Percentiles rank a stretch among this genome's conserved stretches.
Conservation (phyloP, 2,888 invertebrate genomes). For the Selenia dentaria region DNA sequence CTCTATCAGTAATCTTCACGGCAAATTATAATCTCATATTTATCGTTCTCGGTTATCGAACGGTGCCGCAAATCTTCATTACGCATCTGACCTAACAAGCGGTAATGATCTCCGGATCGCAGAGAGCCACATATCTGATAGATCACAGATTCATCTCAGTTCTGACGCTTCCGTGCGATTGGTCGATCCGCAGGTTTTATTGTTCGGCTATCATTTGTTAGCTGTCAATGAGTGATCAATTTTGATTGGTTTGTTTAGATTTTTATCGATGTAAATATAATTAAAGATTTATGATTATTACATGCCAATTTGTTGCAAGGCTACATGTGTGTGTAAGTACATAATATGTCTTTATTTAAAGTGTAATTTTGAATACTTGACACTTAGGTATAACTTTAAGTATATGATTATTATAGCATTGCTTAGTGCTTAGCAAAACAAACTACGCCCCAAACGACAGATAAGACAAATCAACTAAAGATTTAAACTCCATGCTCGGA, state of each 20-base stretch:
- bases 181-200: neutral
- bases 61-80: constrained; percentile 34
- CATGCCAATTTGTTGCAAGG: no score
- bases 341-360: no score
- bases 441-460: no score
- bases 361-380: no score
- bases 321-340: no score
- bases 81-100: constrained; percentile 37
- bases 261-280: neutral
- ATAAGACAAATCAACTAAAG: no score
- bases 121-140: neutral
- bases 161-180: constrained; percentile 26
- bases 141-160: constrained; percentile 27
- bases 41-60: constrained; percentile 25
- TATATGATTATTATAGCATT: no score
- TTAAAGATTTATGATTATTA: no score
- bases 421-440: no score
- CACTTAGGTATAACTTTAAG: no score
- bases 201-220: constrained; percentile 6
- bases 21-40: constrained; percentile 21
- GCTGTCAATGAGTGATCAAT: constrained; percentile 19
- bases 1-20: constrained; percentile 23
- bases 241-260: constrained; percentile 1
- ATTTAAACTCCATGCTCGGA: no score
- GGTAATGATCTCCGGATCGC: constrained; percentile 35